phyloP scores from a whole-genome alignment of 2,888 invertebrate genomes.

The Liopterus haemorrhoidalis region DNA sequence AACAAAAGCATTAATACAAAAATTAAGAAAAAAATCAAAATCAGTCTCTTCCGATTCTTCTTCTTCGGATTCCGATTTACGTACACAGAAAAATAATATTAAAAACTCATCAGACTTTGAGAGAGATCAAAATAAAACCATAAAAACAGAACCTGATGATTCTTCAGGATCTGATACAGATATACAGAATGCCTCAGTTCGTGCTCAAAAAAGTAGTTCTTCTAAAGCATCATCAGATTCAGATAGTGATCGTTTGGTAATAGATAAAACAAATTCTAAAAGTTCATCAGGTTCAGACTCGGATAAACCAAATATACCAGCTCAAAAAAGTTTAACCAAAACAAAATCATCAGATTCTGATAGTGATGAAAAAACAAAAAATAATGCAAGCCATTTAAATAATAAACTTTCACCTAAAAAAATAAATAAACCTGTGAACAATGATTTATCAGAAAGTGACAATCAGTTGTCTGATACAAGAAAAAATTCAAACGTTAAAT shows the following conservation, averaged over 20 bases:
- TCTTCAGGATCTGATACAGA: constrained; percentile 8
- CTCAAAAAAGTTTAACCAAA: not conserved
- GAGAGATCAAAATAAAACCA: not conserved
- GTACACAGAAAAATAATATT: not conserved
- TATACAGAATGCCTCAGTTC: not conserved
- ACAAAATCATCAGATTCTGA: not conserved
- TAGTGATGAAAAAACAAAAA: not conserved
- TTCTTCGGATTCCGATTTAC: too few relatives aligned
- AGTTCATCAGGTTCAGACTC: constrained; percentile 2
- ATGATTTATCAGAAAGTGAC: too few relatives aligned
- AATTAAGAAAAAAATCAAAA: not conserved
- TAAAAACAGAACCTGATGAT: constrained; percentile 2
- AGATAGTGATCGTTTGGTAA: not conserved
- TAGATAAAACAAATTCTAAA: not conserved
- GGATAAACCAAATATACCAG: not conserved
- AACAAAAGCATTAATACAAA: not conserved
- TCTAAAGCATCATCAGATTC: constrained; percentile 3
- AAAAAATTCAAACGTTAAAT: too few relatives aligned
- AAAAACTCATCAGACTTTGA: not conserved
- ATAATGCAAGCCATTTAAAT: too few relatives aligned
- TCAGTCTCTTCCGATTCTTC: not conserved
- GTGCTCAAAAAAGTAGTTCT: not conserved
- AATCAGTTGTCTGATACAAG: too few relatives aligned
- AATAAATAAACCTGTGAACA: too few relatives aligned
- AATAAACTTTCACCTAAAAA: too few relatives aligned